Evolutionary conservation across 2,888 invertebrate species (phyloP), one percentile per base, ranked within the genome.

Genomic region (Noctua pronuba): DNA sequence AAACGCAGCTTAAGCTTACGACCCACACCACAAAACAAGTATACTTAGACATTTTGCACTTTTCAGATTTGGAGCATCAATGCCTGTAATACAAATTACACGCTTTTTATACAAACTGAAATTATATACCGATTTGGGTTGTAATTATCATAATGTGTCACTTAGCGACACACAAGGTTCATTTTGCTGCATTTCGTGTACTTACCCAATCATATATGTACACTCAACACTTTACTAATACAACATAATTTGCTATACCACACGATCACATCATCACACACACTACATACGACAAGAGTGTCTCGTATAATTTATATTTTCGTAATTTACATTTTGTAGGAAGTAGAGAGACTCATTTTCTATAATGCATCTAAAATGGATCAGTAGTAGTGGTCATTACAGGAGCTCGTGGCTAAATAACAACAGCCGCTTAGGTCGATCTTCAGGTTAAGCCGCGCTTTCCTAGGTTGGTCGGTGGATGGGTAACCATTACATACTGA

Each of bases 21-120:
- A 31, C n/a, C 41, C 49, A 13, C 41, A 62, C 31, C 41, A 64
- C 13, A 49, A 75, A 4, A 41, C 46, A 74, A 28, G 18, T 49
- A 28, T 38, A 49, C 18, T 62, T 74, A 24, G 16, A 62, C 75
- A 75, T 74, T 24, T 60, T 60, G 28, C 49, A 24, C 18, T 60
- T 28, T 71, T 58, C 31, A 44, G 73, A n/a, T 10, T 31, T 66
- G 10, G 10, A 41, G 3, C 24, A 28, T 31, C 60, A 60, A 60
- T 21, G 18, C 10, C 31, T 60, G 28, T 18, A 60, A 31, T 21
- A 60, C 3, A 60, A 31, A 18, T 18, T 3, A 28, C 21, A 31
- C 31, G 60, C 31, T 31, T 49, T 75, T 62, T 75, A 74, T 74
- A 72, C 31, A 44, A 31, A 31, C 60, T 31, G 60, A 60, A 60